Evolutionary conservation across 2,888 invertebrate genomes (phyloP).

Genomic region (Heliconius sara): DNA sequence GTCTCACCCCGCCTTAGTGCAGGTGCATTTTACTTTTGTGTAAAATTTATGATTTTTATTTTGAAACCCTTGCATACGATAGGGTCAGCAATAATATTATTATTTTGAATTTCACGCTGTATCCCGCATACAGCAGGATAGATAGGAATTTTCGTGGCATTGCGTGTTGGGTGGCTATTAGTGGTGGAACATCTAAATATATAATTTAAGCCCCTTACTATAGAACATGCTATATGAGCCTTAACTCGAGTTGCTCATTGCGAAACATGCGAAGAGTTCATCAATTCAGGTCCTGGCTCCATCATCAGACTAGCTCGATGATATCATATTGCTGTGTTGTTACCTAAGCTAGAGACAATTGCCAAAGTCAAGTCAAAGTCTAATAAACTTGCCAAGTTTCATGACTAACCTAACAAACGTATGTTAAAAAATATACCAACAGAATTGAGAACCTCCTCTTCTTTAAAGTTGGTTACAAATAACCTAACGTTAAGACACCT

Average conservation of each 20-base stretch:
- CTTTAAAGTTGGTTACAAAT: too few relatives aligned
- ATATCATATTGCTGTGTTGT: not conserved
- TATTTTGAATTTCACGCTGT: not conserved
- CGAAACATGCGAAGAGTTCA: not conserved
- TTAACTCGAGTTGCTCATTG: not conserved
- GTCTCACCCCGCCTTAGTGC: conserved; percentile 1
- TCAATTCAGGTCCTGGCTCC: not conserved
- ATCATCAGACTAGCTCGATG: not conserved
- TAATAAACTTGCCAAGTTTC: too few relatives aligned
- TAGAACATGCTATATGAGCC: not conserved
- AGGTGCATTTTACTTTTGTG: not conserved
- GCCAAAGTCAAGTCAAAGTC: too few relatives aligned
- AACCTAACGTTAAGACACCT: too few relatives aligned
- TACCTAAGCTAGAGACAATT: too few relatives aligned
- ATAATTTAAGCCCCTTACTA: too few relatives aligned
- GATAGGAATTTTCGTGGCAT: not conserved
- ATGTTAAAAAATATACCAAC: too few relatives aligned
- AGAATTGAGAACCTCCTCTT: too few relatives aligned
- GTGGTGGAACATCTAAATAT: too few relatives aligned
- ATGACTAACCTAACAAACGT: too few relatives aligned
- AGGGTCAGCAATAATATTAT: not conserved
- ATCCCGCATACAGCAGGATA: not conserved
- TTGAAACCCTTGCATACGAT: not conserved
- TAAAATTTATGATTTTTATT: conserved; percentile 5
- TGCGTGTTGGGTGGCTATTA: not conserved